A percentile compares a stretch with the other conserved stretches of the same genome.
Evolutionary conservation across 2,113 vertebrate species (phyloP).

Genomic region (Hepsetus odoe): DNA sequence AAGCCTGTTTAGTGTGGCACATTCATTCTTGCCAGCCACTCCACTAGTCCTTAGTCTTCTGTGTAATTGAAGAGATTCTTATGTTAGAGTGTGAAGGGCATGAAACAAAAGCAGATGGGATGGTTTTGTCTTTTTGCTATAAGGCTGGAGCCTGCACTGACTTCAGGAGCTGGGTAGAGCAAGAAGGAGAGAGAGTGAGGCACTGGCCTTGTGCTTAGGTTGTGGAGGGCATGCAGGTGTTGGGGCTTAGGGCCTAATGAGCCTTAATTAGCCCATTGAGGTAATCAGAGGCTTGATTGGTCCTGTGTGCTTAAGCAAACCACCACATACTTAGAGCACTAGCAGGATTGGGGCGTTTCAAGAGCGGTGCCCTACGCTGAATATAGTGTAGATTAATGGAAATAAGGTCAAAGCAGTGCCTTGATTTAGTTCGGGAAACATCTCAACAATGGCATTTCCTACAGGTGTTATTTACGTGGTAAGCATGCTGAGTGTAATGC

Average conservation of each 20-base stretch:
- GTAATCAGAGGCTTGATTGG: slow-evolving; percentile 77
- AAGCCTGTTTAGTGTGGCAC: slow-evolving; percentile 53
- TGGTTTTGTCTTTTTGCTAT: slow-evolving; percentile 28
- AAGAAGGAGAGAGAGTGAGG: slow-evolving; percentile 28
- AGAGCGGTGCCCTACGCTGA: slow-evolving; percentile 33
- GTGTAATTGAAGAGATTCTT: slow-evolving; percentile 57
- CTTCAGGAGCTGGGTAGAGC: slow-evolving; percentile 23
- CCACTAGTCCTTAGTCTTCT: slow-evolving; percentile 41
- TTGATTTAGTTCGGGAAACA: slow-evolving; percentile 28
- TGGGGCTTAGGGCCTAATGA: slow-evolving; percentile 75
- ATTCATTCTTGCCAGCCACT: slow-evolving; percentile 46
- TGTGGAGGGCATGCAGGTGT: slow-evolving; percentile 79
- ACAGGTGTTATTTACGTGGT: slow-evolving; percentile 32
- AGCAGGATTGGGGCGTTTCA: slow-evolving; percentile 42
- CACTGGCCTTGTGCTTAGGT: slow-evolving; percentile 43
- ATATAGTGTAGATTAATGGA: slow-evolving; percentile 43
- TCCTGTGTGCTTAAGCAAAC: slow-evolving; percentile 73
- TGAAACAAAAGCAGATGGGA: slow-evolving; percentile 45
- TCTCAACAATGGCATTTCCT: slow-evolving; percentile 24
- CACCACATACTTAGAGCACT: slow-evolving; percentile 59
- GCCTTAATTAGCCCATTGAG: slow-evolving; percentile 78
- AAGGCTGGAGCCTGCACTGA: slow-evolving; percentile 32
- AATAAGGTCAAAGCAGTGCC: slow-evolving; percentile 34
- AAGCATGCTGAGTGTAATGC: background rate
- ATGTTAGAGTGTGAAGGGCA: slow-evolving; percentile 53